A percentile compares a stretch with the other conserved stretches of the same genome.
Conservation (phyloP, 1,140 invertebrate species). For the Tigriopus japonicus region DNA sequence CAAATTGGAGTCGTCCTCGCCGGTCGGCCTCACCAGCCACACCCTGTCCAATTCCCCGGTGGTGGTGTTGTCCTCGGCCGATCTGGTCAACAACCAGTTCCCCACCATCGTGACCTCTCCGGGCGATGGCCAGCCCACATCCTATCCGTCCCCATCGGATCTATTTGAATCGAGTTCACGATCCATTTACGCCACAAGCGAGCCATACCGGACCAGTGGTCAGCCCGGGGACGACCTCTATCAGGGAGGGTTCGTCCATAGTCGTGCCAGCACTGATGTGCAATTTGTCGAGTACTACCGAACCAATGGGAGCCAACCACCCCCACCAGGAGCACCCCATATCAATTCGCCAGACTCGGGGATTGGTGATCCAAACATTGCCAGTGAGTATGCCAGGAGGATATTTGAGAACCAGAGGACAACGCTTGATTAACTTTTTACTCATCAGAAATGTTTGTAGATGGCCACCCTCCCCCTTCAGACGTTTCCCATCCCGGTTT, state of each 20-base stretch:
- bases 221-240: too few species aligned
- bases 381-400: too few species aligned
- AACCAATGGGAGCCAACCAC: background rate
- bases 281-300: background rate
- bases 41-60: too few species aligned
- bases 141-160: too few species aligned
- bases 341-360: background rate
- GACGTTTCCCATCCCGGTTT: background rate
- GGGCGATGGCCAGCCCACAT: too few species aligned
- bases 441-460: background rate
- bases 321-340: background rate
- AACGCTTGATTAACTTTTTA: too few species aligned
- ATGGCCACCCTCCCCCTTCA: background rate
- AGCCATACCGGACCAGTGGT: too few species aligned
- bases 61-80: background rate
- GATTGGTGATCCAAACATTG: constrained; percentile 3
- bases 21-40: too few species aligned
- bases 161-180: too few species aligned
- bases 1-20: too few species aligned
- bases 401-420: too few species aligned
- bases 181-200: too few species aligned
- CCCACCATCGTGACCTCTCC: background rate
- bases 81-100: background rate
- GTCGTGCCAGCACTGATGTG: background rate
- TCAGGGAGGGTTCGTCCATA: background rate